Evolutionary conservation across 92 coral and sea anemone genomes (phyloP).

Genomic region (Epizoanthus stellaris): DNA sequence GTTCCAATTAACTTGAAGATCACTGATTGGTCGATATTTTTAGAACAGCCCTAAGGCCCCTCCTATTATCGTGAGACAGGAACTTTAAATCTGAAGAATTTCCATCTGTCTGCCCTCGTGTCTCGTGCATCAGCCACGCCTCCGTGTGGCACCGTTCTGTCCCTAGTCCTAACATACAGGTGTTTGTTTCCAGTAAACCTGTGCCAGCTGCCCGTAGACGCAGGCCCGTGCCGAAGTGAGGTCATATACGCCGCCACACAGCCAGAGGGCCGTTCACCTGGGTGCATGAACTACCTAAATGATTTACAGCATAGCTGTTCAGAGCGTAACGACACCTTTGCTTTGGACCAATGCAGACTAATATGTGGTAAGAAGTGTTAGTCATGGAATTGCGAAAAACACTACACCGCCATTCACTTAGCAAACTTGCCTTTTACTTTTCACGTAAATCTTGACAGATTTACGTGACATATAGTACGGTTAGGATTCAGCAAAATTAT

Average conservation of each 20-base stretch:
- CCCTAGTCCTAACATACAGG: not conserved
- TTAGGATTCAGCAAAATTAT: too few relatives aligned
- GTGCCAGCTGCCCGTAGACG: conserved; percentile 29
- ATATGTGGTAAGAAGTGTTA: conserved; percentile 21
- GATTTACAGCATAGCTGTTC: conserved; percentile 19
- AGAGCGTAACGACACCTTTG: conserved; percentile 30
- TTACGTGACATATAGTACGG: too few relatives aligned
- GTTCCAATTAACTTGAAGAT: too few relatives aligned
- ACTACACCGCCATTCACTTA: not conserved
- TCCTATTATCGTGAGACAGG: too few relatives aligned
- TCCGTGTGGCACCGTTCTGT: too few relatives aligned
- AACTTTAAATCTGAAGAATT: too few relatives aligned
- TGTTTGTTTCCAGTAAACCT: conserved; percentile 12
- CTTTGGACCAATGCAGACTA: conserved; percentile 15
- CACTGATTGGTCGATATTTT: too few relatives aligned
- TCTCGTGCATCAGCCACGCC: too few relatives aligned
- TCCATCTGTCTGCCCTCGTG: too few relatives aligned
- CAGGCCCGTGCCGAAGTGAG: conserved; percentile 38
- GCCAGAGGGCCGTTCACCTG: conserved; percentile 33
- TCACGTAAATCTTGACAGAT: not conserved
- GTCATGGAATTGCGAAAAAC: not conserved
- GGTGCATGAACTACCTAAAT: conserved; percentile 5
- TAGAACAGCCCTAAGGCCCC: too few relatives aligned
- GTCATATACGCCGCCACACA: not conserved
- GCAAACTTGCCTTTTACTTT: not conserved